Conservation (phyloP, 2,888 invertebrate species). For the Mesoligia furuncula region DNA sequence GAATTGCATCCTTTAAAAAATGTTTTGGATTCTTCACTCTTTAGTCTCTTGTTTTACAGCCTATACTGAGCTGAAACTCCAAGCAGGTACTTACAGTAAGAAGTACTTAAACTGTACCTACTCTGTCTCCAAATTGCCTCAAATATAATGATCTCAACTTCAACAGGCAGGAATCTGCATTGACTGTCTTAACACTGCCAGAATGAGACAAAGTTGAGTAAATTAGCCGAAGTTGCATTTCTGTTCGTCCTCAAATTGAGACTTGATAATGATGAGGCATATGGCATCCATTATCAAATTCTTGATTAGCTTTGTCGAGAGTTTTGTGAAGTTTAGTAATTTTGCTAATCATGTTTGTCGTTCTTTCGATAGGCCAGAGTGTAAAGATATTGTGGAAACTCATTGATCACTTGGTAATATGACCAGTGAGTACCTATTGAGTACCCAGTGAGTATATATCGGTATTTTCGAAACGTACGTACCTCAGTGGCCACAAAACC, state of each 20-base stretch:
- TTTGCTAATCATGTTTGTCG: not conserved
- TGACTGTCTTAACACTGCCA: constrained; percentile 39
- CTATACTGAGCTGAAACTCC: not conserved
- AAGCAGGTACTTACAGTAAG: not conserved
- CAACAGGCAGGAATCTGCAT: constrained; percentile 9
- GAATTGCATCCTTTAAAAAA: constrained; percentile 12
- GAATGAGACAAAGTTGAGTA: constrained; percentile 3
- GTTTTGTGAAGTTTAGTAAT: constrained; percentile 10
- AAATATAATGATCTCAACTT: constrained; percentile 1
- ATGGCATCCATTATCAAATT: constrained; percentile 1
- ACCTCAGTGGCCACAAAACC: not conserved
- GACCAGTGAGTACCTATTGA: not conserved
- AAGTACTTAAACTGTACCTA: not conserved
- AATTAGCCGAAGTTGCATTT: not conserved
- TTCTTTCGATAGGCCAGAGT: not conserved
- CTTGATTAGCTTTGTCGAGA: constrained; percentile 8
- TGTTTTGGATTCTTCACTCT: constrained; percentile 11
- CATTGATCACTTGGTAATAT: not conserved
- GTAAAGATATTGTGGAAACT: not conserved
- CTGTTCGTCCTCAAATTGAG: not conserved
- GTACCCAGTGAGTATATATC: no score
- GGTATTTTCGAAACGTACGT: not conserved
- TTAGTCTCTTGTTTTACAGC: constrained; percentile 2
- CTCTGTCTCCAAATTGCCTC: not conserved
- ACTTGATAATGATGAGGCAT: not conserved